Conservation (phyloP, 2,113 vertebrate species). For the Globicephala melas region DNA sequence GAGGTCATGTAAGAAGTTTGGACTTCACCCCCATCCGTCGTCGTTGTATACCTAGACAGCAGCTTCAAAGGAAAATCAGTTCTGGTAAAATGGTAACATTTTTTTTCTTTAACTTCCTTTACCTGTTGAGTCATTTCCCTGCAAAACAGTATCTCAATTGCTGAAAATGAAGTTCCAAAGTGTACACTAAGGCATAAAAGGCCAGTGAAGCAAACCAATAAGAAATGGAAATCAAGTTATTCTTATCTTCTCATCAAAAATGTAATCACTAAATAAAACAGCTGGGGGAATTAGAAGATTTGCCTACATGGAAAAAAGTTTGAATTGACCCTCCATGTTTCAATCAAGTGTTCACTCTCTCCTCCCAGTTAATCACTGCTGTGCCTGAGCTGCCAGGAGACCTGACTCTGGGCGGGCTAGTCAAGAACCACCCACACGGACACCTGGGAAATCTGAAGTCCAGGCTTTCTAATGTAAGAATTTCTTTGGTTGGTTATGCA, state of each 20-base stretch:
- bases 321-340: neutral
- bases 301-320: neutral
- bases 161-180: neutral
- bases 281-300: neutral
- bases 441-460: neutral
- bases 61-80: neutral
- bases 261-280: neutral
- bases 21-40: neutral
- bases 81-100: neutral
- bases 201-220: neutral
- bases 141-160: neutral
- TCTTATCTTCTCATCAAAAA: neutral
- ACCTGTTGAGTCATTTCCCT: neutral
- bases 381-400: neutral
- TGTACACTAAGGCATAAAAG: neutral
- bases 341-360: neutral
- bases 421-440: neutral
- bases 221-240: neutral
- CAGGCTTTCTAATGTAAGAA: neutral
- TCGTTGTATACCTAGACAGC: neutral
- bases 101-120: neutral
- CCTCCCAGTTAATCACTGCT: neutral
- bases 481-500: neutral
- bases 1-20: neutral
- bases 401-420: neutral